These are phyloP conservation scores for Panthera uncia DNA, from an alignment of 2,113 vertebrate species.

Conservation along the genomic window DNA sequence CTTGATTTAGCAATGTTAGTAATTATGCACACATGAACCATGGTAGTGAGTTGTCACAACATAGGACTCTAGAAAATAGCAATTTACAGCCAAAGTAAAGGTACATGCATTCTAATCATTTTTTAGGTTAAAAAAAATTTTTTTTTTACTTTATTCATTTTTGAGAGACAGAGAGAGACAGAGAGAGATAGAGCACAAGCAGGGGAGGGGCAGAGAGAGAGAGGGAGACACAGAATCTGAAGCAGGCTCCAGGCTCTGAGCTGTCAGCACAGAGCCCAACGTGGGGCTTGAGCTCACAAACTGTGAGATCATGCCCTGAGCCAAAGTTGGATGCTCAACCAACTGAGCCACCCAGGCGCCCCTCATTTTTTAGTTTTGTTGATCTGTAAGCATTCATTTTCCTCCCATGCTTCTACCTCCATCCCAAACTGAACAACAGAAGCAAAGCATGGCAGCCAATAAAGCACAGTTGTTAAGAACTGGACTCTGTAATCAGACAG, in stretches of 20 bases:
- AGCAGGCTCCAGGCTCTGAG: too few relatives aligned
- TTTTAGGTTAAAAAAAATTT: not conserved
- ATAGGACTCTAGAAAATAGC: not conserved
- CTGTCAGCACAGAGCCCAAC: too few relatives aligned
- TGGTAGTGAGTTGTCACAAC: not conserved
- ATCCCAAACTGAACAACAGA: not conserved
- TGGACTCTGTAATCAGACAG: not conserved
- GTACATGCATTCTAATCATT: not conserved
- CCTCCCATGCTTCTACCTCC: not conserved
- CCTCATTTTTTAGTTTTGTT: not conserved
- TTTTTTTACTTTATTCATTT: too few relatives aligned
- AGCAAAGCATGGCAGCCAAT: not conserved
- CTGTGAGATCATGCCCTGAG: too few relatives aligned
- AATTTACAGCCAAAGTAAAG: not conserved
- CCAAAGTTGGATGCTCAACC: too few relatives aligned
- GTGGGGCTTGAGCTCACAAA: too few relatives aligned
- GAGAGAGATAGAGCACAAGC: too few relatives aligned
- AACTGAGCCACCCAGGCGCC: too few relatives aligned
- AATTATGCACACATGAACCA: not conserved
- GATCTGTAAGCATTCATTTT: not conserved
- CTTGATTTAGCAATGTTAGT: not conserved
- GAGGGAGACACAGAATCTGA: too few relatives aligned
- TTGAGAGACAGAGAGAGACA: too few relatives aligned
- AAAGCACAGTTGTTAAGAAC: not conserved
- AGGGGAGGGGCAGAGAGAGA: too few relatives aligned